Conservation (phyloP, 2,113 vertebrate species). For the Pyrgilauda ruficollis region DNA sequence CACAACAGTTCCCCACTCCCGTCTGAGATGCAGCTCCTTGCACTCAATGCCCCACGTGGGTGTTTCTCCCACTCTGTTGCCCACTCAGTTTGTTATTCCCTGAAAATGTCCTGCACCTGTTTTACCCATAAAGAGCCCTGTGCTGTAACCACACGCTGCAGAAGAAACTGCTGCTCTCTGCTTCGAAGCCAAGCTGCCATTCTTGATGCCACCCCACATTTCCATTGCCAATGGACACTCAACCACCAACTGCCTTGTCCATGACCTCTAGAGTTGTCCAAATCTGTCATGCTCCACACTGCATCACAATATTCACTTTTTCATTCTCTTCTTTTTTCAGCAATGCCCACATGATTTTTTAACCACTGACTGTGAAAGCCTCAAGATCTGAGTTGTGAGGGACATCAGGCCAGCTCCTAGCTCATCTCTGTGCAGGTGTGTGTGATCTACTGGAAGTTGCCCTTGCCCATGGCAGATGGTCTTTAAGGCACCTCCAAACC, state of each 20-base stretch:
- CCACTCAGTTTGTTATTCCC: background rate
- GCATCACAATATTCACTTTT: background rate
- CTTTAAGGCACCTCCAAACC: background rate
- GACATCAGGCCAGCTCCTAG: accelerated
- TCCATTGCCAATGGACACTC: background rate
- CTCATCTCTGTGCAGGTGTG: too few relatives aligned
- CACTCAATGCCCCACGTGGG: background rate
- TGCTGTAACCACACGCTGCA: accelerated
- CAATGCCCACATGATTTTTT: background rate
- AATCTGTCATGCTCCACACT: background rate
- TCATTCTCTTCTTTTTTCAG: background rate
- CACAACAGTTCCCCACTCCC: background rate
- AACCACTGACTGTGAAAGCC: background rate
- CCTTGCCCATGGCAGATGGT: background rate
- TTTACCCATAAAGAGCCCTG: background rate
- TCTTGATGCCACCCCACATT: background rate
- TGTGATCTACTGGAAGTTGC: background rate
- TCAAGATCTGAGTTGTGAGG: background rate
- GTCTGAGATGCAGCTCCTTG: background rate
- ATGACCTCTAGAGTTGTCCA: accelerated
- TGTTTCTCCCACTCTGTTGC: background rate
- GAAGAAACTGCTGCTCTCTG: background rate
- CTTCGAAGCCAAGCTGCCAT: background rate
- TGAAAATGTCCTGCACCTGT: background rate
- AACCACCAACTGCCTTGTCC: background rate